These are phyloP conservation scores for Trilocha varians DNA, from an alignment of 2,888 invertebrate species.

Conservation along the genomic window DNA sequence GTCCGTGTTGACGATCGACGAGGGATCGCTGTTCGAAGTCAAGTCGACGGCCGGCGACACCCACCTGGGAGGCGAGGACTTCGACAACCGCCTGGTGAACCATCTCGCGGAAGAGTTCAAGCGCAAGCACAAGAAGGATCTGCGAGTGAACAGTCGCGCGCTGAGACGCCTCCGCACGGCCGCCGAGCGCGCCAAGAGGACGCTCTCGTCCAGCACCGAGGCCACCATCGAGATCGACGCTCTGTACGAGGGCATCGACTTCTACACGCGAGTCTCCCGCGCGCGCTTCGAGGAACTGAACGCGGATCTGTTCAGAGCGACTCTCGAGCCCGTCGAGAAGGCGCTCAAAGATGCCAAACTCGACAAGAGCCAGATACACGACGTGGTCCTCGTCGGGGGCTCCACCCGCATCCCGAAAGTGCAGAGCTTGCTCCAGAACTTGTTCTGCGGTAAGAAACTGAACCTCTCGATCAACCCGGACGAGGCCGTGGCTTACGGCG, in stretches of 20 bases:
- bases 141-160: conserved; percentile 76
- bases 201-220: conserved; percentile 82
- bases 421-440: conserved; percentile 80
- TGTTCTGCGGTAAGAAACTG: conserved; percentile 80
- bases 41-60: conserved; percentile 90
- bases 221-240: conserved; percentile 84
- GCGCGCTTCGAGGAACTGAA: conserved; percentile 85
- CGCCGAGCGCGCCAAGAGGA: conserved; percentile 84
- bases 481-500: conserved; percentile 86
- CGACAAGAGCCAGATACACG: conserved; percentile 81
- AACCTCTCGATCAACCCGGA: conserved; percentile 85
- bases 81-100: conserved; percentile 75
- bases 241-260: conserved; percentile 79
- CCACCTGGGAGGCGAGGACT: conserved; percentile 86
- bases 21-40: conserved; percentile 83
- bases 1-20: conserved; percentile 86
- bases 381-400: conserved; percentile 87
- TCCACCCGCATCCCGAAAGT: conserved; percentile 87
- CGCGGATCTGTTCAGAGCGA: conserved; percentile 79
- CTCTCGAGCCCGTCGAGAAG: conserved; percentile 84
- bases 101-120: conserved; percentile 81
- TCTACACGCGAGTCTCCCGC: conserved; percentile 78
- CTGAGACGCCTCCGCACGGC: conserved; percentile 80
- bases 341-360: conserved; percentile 84
- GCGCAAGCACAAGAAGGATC: conserved; percentile 79